phyloP scores from a whole-genome alignment of 2,113 vertebrate species.

The Otus sunia region DNA sequence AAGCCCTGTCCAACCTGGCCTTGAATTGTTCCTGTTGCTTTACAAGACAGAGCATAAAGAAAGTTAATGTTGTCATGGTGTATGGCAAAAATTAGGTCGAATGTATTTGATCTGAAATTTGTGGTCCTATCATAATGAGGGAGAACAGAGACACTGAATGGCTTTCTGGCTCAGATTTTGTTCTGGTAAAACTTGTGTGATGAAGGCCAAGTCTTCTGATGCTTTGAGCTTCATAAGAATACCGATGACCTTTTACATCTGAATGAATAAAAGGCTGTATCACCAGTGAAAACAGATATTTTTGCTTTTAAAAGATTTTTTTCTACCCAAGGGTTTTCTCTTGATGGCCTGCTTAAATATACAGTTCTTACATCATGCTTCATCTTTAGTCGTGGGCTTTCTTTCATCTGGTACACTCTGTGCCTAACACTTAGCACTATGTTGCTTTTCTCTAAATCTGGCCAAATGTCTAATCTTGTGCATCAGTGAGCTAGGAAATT shows the following conservation, averaged over 20 bases:
- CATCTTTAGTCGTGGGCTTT: not conserved
- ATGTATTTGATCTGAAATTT: not conserved
- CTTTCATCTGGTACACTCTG: not conserved
- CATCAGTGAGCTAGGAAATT: not conserved
- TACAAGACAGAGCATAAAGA: not conserved
- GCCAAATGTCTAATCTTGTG: not conserved
- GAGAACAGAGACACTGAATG: not conserved
- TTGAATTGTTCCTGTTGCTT: not conserved
- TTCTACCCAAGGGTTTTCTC: not conserved
- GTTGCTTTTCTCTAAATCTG: not conserved
- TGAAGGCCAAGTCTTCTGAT: not conserved
- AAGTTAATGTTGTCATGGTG: not conserved
- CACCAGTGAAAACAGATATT: not conserved
- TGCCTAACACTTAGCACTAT: no score
- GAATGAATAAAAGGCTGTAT: not conserved
- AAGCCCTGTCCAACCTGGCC: no score
- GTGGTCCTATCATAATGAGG: not conserved
- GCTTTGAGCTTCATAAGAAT: not conserved
- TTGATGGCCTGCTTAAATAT: not conserved
- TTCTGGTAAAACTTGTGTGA: not conserved
- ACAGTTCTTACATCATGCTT: not conserved
- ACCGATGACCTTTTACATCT: not conserved
- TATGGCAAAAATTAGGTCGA: not conserved
- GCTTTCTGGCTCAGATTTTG: not conserved
- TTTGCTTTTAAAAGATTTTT: not conserved